Evolutionary conservation across 1,140 invertebrate genomes (phyloP), one percentile per base, ranked within the genome.

Genomic region (Pomacea maculata): DNA sequence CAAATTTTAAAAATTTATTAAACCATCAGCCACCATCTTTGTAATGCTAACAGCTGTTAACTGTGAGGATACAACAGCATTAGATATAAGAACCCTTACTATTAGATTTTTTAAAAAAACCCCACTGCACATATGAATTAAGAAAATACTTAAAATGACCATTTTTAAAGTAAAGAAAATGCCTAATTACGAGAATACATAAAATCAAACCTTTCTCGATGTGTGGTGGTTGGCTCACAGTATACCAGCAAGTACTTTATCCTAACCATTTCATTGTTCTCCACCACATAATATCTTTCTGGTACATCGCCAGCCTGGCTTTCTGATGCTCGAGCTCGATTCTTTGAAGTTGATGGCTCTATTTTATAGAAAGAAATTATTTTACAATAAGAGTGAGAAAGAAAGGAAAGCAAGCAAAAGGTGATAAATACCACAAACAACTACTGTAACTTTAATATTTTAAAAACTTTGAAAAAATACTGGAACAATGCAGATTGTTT

Each of bases 201-300:
- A 65, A 65, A 70, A 21, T 25, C n/a, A 25, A 65, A 52, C 65
- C 25, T 67, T 63, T 52, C 45, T 68, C 54, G 63, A 64, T 81
- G 78, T 1, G 77, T 45, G 12, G 78, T 25, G 57, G 83, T 82
- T 80, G 88, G 85, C 65, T 89, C 80, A 63, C 85, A 88, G 86
- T 96, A 97, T 19, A 97, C 92, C 45, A 97, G 91, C 25, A 97
- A 90, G 90, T 96, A 96, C 77, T 95, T 93, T 15, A 96, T 92
- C 85, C 94, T 92, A 17, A 96, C 92, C 79, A 95, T 90, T 85
- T 96, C 95, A 89, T 94, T 95, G 86, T 96, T 96, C 75, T 93
- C 93, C 45, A 95, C 95, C 72, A 96, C 90, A 87, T 94, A 95
- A 90, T 95, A 95, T 84, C 94, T 95, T 77, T 94, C 92, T 65